phyloP scores from a whole-genome alignment of 2,113 vertebrate genomes.

The Ptilonorhynchus violaceus region DNA sequence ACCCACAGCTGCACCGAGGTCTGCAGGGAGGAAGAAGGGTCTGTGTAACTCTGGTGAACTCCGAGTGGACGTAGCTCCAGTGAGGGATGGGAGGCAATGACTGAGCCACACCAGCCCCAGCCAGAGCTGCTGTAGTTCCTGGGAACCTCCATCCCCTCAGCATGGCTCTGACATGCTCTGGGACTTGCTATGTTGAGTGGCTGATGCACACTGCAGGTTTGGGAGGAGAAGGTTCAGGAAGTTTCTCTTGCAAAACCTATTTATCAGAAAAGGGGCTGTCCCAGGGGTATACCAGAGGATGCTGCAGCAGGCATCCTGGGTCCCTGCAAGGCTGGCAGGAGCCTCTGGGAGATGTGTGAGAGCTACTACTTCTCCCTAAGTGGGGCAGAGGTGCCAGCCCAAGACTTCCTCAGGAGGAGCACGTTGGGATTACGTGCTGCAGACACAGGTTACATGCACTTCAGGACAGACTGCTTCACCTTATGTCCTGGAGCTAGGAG shows the following conservation, averaged over 20 bases:
- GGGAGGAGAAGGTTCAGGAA: background rate
- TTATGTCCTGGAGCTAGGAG: background rate
- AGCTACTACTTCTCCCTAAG: background rate
- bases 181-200: background rate
- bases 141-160: background rate
- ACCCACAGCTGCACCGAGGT: background rate
- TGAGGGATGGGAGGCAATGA: background rate
- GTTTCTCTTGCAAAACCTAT: background rate
- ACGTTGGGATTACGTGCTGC: background rate
- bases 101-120: background rate
- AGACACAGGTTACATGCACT: background rate
- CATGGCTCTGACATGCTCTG: rapidly evolving
- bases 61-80: rapidly evolving
- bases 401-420: background rate
- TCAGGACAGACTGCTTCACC: background rate
- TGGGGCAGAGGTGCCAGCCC: background rate
- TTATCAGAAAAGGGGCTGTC: rapidly evolving
- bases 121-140: background rate
- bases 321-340: background rate
- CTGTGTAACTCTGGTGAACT: background rate
- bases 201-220: background rate
- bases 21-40: background rate
- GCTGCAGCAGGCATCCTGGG: background rate
- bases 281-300: background rate
- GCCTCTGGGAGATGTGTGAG: background rate